Evolutionary conservation across 2,888 invertebrate genomes (phyloP).

Genomic region (Hipparchia semele): DNA sequence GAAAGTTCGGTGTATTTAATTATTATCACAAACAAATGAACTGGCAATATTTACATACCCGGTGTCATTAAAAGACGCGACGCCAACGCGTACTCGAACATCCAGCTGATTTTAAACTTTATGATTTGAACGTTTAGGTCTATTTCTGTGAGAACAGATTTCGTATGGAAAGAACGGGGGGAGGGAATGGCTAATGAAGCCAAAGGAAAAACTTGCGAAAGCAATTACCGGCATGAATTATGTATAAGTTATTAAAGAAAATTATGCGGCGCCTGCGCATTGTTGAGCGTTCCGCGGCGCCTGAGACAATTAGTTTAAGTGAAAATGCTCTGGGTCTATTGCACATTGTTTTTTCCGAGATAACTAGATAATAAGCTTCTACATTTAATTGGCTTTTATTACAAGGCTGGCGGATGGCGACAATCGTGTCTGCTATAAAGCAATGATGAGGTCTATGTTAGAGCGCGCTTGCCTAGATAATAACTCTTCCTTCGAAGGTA

Average conservation of each 20-base stretch:
- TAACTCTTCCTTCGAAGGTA: no score
- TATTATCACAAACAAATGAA: conserved; percentile 42
- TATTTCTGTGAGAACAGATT: conserved; percentile 19
- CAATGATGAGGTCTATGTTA: no score
- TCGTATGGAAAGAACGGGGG: conserved; percentile 16
- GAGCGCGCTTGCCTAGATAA: no score
- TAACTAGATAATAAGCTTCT: neutral
- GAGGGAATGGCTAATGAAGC: conserved; percentile 27
- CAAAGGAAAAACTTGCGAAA: conserved; percentile 36
- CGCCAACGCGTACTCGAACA: conserved; percentile 40
- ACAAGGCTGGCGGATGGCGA: no score
- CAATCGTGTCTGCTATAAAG: no score
- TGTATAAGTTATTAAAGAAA: conserved; percentile 29
- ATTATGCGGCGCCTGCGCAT: conserved; percentile 36
- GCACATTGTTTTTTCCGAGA: conserved; percentile 3
- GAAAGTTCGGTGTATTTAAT: conserved; percentile 37
- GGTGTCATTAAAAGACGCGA: conserved; percentile 52
- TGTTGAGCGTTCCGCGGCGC: conserved; percentile 9
- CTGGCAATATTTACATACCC: conserved; percentile 59
- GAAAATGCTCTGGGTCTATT: conserved; percentile 12
- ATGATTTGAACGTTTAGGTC: conserved; percentile 24
- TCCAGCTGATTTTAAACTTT: conserved; percentile 42
- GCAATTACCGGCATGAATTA: conserved; percentile 35
- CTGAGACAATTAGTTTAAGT: conserved; percentile 15
- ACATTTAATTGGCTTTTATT: no score